phyloP scores from a whole-genome alignment of 2,888 invertebrate genomes.

The Iselma pallidipennis region DNA sequence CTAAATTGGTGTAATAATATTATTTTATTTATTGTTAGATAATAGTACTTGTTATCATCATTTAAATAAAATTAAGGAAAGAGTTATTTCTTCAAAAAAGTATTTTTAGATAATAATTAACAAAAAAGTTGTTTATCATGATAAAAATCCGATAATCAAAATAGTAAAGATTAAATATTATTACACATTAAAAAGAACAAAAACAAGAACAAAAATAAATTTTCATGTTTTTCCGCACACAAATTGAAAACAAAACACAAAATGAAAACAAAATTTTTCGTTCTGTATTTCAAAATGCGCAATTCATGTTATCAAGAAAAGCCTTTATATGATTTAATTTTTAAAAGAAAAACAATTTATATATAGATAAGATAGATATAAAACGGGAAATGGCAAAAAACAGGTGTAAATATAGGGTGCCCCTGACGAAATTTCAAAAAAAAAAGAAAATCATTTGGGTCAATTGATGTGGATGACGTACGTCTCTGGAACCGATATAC shows the following conservation, averaged over 20 bases:
- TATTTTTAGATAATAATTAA: neutral
- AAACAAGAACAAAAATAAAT: neutral
- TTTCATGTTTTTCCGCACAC: neutral
- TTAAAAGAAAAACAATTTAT: too few species aligned
- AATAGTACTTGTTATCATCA: neutral
- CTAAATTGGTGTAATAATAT: neutral
- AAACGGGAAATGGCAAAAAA: too few species aligned
- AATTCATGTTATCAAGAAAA: neutral
- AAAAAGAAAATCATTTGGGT: too few species aligned
- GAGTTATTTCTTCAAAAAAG: too few species aligned
- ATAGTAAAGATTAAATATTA: neutral
- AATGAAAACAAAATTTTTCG: neutral
- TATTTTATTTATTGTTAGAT: neutral
- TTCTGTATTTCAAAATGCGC: neutral
- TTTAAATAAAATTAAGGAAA: neutral
- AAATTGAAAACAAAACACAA: neutral
- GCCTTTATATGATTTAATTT: too few species aligned
- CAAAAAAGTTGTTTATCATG: too few species aligned
- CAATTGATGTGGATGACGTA: neutral
- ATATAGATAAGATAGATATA: too few species aligned
- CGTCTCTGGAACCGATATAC: neutral
- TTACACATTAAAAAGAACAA: neutral
- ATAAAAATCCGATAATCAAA: too few species aligned
- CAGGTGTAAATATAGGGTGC: too few species aligned
- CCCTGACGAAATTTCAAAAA: too few species aligned